Base-by-base conservation (phyloP, 2,113 vertebrate genomes). In the Ailurus styani region DNA sequence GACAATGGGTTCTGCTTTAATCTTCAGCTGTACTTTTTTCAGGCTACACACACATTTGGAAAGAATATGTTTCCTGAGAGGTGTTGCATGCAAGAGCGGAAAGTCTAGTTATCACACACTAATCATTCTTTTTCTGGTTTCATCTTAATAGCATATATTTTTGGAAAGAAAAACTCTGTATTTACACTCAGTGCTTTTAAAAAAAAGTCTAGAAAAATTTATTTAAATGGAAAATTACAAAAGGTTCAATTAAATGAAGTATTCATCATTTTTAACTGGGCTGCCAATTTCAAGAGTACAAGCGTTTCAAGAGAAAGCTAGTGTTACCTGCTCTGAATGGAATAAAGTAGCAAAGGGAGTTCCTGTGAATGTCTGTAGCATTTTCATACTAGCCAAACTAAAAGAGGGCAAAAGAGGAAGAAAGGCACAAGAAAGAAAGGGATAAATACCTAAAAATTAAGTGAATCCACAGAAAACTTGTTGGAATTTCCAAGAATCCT, bases 161-260 rank as follows among this genome's bases (percentile, higher is more conserved):
- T 89, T 83, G 9, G 66, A 89, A 96, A 91, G 45, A 42, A 84
- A 96, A 97, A 87, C 18, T 91, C 42, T 78, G 50, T 85, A 45
- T 93, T 98, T 90, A 96, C 2, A 78, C 40, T 87, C 60, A 17
- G 68, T 29, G 50, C 17, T 82, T 85, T 77, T 34, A 18, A 87
- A 87, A 91, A 90, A 82, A 62, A 20, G 50, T 72, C n/a, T 64
- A 73, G 62, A 85, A 87, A 89, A 72, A 75, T 77, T 83, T 75
- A 86, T 93, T 93, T 96, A 87, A 93, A 82, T 78, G 68, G 52
- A 13, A 95, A 82, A 97, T 84, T 52, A 78, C 40, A 94, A 84
- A 93, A 85, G 75, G 34, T 45, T 85, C 82, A 29, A 70, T 77
- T 87, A 78, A n/a, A n/a, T n/a, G n/a, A n/a, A n/a, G n/a, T n/a